These are phyloP conservation scores for Ceuthmochares aereus DNA, from an alignment of 2,113 vertebrate genomes.

Conservation along the genomic window DNA sequence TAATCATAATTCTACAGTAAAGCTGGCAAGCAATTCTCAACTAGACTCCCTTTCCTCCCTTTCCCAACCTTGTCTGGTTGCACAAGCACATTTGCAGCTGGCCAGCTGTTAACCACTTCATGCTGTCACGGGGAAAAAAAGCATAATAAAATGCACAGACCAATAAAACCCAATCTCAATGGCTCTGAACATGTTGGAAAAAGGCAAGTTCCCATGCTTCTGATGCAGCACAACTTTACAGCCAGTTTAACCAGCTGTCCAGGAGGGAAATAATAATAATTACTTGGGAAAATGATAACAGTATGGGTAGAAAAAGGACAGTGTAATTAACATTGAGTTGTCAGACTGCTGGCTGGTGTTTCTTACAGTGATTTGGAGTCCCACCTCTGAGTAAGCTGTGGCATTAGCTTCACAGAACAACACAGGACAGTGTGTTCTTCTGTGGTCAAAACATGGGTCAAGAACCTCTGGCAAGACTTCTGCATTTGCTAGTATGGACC, in stretches of 20 bases:
- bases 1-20: constrained; percentile 57
- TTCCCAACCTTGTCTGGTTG: not conserved
- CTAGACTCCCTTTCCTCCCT: not conserved
- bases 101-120: not conserved
- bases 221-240: not conserved
- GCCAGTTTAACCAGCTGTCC: not conserved
- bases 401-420: not conserved
- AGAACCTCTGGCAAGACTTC: not conserved
- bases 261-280: not conserved
- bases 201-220: not conserved
- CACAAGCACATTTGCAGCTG: not conserved
- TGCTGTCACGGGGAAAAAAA: not conserved
- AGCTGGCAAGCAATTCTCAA: constrained; percentile 9
- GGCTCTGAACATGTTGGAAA: not conserved
- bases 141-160: not conserved
- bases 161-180: not conserved
- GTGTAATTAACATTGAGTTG: not conserved
- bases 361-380: not conserved
- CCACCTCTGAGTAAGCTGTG: not conserved
- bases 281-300: not conserved
- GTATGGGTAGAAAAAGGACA: not conserved
- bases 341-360: not conserved
- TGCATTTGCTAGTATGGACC: not conserved
- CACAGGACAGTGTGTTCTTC: accelerated
- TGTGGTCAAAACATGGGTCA: not conserved